Base-by-base conservation (phyloP, 1,140 invertebrate species). In the Eurytemora carolleeae region DNA sequence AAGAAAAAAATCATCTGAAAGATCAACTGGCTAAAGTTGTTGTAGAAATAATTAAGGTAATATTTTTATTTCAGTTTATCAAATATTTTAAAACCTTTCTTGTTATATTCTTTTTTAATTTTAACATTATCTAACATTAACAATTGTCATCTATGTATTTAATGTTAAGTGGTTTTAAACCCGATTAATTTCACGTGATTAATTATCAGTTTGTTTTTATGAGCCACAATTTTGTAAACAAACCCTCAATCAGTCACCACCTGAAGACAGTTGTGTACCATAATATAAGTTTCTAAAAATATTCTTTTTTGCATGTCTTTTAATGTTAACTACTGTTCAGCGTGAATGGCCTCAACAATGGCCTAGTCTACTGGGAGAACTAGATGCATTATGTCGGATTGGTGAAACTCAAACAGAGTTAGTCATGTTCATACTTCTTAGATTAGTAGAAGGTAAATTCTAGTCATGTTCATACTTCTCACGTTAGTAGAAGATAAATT, bases 261-360 rank as follows among this genome's bases (percentile, higher is more conserved):
- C n/a, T n/a, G n/a, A n/a, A n/a, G n/a, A n/a, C n/a, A n/a, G n/a
- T 44, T 44, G 31, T 44, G 7, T 44, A 44, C 31, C n/a, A 12
- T 44, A 12, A 7, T 44, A 44, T 44, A 44, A 44, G 31, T 44
- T 44, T 44, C 31, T 44, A n/a, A 44, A n/a, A 44, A 7, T 12
- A 44, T 44, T n/a, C 7, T 7, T 7, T n/a, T 12, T n/a, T 44
- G 7, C n/a, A 44, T 44, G 7, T 44, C 31, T n/a, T n/a, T 12
- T n/a, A n/a, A 7, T 12, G n/a, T 44, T 44, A n/a, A 44, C n/a
- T 44, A 44, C 31, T 44, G 7, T 44, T 44, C n/a, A 94, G 70
- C 74, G 89, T 17, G 88, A 93, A 70, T 95, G 90, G 91, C 90
- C 91, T 0, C 90, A 94, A 69, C 87, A 93, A 62, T 95, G 90